phyloP scores from a whole-genome alignment of 2,888 invertebrate species.

The Opisthograptis luteolata region DNA sequence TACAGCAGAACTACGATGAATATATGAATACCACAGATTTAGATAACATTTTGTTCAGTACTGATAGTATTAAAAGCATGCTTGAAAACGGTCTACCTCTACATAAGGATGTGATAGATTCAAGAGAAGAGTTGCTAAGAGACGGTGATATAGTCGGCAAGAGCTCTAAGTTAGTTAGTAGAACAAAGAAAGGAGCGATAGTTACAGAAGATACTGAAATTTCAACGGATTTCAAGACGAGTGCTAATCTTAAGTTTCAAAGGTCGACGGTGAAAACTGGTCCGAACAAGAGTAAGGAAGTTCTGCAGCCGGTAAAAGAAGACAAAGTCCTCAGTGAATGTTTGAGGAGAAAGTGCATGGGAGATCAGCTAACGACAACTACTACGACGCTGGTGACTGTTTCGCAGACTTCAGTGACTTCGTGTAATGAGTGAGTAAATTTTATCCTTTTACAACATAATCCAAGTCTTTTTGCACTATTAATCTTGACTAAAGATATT shows the following conservation, averaged over 20 bases:
- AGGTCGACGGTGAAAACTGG: conserved; percentile 71
- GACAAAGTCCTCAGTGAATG: conserved; percentile 67
- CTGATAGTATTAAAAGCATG: conserved; percentile 72
- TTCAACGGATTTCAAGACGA: conserved; percentile 70
- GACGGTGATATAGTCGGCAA: conserved; percentile 75
- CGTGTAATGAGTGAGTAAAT: conserved; percentile 80
- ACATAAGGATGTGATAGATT: conserved; percentile 64
- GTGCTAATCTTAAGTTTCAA: conserved; percentile 73
- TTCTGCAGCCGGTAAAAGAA: conserved; percentile 68
- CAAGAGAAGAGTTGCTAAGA: conserved; percentile 66
- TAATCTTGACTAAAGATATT: no score
- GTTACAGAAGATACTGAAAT: conserved; percentile 78
- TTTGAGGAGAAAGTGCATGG: conserved; percentile 69
- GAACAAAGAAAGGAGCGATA: conserved; percentile 70
- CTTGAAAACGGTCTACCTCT: conserved; percentile 75
- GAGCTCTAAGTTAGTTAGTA: conserved; percentile 69
- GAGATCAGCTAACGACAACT: conserved; percentile 71
- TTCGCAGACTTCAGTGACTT: conserved; percentile 73
- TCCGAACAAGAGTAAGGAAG: conserved; percentile 71
- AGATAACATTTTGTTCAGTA: conserved; percentile 70
- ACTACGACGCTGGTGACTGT: conserved; percentile 77
- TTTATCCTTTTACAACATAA: no score
- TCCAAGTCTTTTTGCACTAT: no score
- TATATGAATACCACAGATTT: conserved; percentile 67
- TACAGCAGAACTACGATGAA: conserved; percentile 71